phyloP scores from a whole-genome alignment of 2,797 vertebrate species.

The Onychomys arenicola region DNA sequence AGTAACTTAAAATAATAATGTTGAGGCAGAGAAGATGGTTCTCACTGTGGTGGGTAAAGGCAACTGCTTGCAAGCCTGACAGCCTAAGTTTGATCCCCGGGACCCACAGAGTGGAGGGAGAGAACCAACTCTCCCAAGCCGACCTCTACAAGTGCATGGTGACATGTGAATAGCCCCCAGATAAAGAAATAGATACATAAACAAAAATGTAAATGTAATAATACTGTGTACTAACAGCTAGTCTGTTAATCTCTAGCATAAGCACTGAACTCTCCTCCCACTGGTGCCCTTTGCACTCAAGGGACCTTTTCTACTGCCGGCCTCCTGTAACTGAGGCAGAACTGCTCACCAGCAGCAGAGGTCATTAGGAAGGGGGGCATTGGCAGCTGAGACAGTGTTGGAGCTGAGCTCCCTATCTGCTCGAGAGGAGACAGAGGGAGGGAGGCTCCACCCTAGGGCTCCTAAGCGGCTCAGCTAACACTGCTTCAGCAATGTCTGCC shows the following conservation, averaged over 20 bases:
- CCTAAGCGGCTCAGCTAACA: neutral
- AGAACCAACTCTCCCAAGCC: neutral
- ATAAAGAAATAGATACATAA: neutral
- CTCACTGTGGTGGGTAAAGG: neutral
- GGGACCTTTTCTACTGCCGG: neutral
- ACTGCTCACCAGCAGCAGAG: neutral
- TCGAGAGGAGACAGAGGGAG: neutral
- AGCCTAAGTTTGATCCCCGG: neutral
- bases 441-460: neutral
- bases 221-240: neutral
- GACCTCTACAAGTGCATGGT: neutral
- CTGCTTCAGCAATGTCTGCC: neutral
- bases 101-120: neutral
- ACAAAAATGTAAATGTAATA: neutral
- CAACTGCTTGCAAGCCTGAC: neutral
- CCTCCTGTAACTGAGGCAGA: neutral
- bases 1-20: neutral
- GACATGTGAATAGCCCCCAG: neutral
- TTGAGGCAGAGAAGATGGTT: neutral
- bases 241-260: neutral
- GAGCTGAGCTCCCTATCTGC: neutral
- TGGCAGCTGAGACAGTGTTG: neutral
- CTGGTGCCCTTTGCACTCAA: neutral
- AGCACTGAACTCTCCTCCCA: neutral
- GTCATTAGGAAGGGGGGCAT: neutral